Evolutionary conservation across 2,113 vertebrate genomes (phyloP), one percentile per base, ranked within the genome.

Genomic region (Noctilio leporinus): DNA sequence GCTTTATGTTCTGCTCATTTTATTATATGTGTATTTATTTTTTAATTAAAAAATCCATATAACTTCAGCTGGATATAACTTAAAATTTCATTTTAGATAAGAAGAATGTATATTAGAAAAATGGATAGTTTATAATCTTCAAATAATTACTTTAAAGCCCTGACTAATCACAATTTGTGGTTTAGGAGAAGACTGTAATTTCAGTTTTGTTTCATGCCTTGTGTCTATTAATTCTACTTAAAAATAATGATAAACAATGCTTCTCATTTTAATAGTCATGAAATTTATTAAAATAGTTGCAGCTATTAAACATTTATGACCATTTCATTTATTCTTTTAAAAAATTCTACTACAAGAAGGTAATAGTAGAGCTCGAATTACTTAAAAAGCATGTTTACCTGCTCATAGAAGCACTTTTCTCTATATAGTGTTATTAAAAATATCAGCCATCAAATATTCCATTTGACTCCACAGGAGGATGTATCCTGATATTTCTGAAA

Each of bases 151-250:
- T 40, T 75, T 76, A 76, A 90, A 94, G 47, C 30, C 20, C 47
- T 85, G 72, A n/a, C 22, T 94, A 72, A 62, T 78, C 82, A 69
- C 16, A 24, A 85, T 76, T 22, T 91, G 70, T 80, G 26, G 45
- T 70, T 89, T 26, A 78, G 62, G 76, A 70, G 19, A 88, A 85
- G 77, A 69, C 24, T 28, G 35, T 51, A 80, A 72, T 86, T 93
- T 94, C 69, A 87, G 76, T 81, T 92, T 77, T 91, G 85, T 47
- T 78, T 94, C 33, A 91, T 62, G 33, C 11, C 62, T 91, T 83
- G 6, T 49, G 10, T 64, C 38, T 77, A 88, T 91, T 55, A 86
- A 76, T 93, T 92, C 47, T 69, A 57, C 26, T 75, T 78, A 10
- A 64, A 80, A 89, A 89, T 69, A 91, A 87, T 38, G 84, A 86